A percentile compares a stretch with the other conserved stretches of the same genome.
phyloP scores from a whole-genome alignment of 2,797 vertebrate genomes.

The Neosilurus mollespiculum region DNA sequence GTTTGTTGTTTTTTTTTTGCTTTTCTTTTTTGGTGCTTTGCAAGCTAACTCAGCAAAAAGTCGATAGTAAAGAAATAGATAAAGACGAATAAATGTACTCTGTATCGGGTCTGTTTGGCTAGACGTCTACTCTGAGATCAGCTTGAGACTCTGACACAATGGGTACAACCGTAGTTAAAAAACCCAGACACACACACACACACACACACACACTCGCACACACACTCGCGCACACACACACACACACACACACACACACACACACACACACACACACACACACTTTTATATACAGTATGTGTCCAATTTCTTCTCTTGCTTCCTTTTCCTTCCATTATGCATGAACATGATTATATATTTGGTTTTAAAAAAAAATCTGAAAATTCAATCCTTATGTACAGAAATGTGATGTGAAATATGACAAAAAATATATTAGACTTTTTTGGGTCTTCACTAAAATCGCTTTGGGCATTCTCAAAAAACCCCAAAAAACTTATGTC shows the following conservation, averaged over 20 bases:
- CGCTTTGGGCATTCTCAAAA: not conserved
- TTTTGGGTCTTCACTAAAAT: not conserved
- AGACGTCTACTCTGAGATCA: not conserved
- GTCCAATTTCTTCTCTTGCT: not conserved
- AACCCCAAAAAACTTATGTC: not conserved
- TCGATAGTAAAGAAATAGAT: conserved; percentile 58
- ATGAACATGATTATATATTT: not conserved
- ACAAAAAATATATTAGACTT: not conserved
- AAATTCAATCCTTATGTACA: not conserved
- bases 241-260: conserved; percentile 50
- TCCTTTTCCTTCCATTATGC: not conserved
- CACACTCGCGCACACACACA: conserved; percentile 38
- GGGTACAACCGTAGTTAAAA: not conserved
- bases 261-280: conserved; percentile 50
- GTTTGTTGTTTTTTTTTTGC: too few relatives aligned
- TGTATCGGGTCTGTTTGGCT: conserved; percentile 59
- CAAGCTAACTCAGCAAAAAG: conserved; percentile 26
- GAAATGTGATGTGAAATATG: not conserved
- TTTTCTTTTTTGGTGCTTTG: not conserved
- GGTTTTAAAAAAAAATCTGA: not conserved
- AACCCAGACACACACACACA: not conserved
- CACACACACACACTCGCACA: not conserved
- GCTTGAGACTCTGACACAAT: conserved; percentile 2
- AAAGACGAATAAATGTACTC: conserved; percentile 64
- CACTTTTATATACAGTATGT: too few relatives aligned